Percentiles rank a stretch among this genome's conserved stretches.
phyloP scores from a whole-genome alignment of 2,797 vertebrate species.

The Onychomys leucogaster region DNA sequence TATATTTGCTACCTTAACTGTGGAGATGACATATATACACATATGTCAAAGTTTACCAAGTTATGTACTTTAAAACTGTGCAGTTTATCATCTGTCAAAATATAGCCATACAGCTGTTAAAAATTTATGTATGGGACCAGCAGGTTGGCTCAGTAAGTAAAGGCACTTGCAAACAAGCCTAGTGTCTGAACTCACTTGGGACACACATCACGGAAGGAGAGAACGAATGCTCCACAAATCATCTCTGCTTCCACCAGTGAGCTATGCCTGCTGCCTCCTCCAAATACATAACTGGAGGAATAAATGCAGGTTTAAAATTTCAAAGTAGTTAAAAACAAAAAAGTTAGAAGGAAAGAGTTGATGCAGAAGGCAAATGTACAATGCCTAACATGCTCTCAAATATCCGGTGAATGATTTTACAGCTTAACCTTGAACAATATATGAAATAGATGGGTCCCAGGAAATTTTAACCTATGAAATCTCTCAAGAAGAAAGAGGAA shows the following conservation, averaged over 20 bases:
- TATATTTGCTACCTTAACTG: background rate
- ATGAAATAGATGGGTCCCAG: background rate
- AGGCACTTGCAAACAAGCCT: background rate
- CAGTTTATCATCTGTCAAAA: background rate
- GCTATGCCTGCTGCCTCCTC: background rate
- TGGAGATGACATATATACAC: background rate
- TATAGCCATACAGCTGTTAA: background rate
- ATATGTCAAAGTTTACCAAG: background rate
- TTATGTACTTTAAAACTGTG: constrained; percentile 3
- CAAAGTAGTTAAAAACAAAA: background rate
- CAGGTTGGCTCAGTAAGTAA: background rate
- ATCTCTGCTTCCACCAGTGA: background rate
- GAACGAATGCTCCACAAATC: background rate
- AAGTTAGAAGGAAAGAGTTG: background rate
- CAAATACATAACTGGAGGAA: background rate
- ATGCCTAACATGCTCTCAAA: background rate
- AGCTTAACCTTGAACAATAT: constrained; percentile 15
- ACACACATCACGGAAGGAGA: background rate
- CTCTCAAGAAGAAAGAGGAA: constrained; percentile 16
- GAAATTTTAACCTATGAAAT: background rate
- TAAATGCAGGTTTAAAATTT: background rate
- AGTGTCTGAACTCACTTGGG: background rate
- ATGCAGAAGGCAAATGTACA: background rate
- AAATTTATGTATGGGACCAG: background rate
- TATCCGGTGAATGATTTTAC: background rate